Conservation (phyloP, 2,888 invertebrate species). For the Nineta flava region DNA sequence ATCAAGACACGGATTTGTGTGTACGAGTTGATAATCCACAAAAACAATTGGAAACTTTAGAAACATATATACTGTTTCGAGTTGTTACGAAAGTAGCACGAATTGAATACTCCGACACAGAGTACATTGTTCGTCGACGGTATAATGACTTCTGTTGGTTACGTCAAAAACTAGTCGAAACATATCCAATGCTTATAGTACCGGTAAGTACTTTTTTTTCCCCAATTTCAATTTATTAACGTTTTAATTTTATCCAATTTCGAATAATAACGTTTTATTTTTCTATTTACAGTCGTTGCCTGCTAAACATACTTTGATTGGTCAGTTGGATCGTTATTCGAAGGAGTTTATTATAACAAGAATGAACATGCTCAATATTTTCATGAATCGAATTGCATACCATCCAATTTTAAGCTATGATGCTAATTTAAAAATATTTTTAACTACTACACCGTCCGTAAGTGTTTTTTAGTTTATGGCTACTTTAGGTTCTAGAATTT, state of each 20-base stretch:
- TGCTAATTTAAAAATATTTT: slow-evolving; percentile 43
- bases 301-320: slow-evolving; percentile 49
- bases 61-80: slow-evolving; percentile 53
- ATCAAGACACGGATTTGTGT: slow-evolving; percentile 39
- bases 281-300: slow-evolving; percentile 40
- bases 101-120: slow-evolving; percentile 42
- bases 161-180: slow-evolving; percentile 42
- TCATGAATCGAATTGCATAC: slow-evolving; percentile 44
- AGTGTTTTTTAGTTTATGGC: slow-evolving; percentile 15
- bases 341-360: slow-evolving; percentile 50
- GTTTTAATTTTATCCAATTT: neutral
- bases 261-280: neutral
- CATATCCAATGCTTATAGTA: slow-evolving; percentile 48
- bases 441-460: slow-evolving; percentile 47
- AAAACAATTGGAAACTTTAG: slow-evolving; percentile 52
- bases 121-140: slow-evolving; percentile 46
- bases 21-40: slow-evolving; percentile 56
- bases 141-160: slow-evolving; percentile 62
- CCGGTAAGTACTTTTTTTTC: slow-evolving; percentile 50
- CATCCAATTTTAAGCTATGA: slow-evolving; percentile 54
- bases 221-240: neutral
- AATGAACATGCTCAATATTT: slow-evolving; percentile 47
- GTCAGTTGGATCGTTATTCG: slow-evolving; percentile 51
- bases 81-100: slow-evolving; percentile 50
- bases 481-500: neutral